A percentile compares a stretch with the other conserved stretches of the same genome.
phyloP scores from a whole-genome alignment of 2,797 vertebrate genomes.

The Picus viridis region DNA sequence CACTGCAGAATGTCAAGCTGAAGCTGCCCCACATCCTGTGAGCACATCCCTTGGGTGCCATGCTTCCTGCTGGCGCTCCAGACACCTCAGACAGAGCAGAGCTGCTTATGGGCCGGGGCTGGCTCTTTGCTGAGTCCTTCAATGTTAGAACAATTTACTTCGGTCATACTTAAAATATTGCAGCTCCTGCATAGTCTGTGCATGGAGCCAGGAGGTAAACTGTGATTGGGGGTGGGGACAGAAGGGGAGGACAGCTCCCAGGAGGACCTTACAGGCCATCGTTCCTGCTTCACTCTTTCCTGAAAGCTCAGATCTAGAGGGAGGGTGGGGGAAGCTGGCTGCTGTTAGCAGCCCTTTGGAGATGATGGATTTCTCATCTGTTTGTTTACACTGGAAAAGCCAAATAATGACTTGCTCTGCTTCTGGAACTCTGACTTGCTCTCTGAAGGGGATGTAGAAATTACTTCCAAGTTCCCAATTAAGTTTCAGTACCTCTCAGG shows the following conservation, averaged over 20 bases:
- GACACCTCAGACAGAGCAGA: fast-evolving
- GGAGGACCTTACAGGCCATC: neutral
- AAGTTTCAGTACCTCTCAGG: neutral
- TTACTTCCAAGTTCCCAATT: neutral
- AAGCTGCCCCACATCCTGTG: neutral
- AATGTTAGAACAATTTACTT: neutral
- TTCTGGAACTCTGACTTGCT: neutral
- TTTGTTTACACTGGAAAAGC: conserved; percentile 16
- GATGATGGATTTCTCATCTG: conserved; percentile 59
- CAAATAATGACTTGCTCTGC: neutral
- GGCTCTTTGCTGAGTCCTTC: neutral
- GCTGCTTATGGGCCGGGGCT: neutral
- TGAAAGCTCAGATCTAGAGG: conserved; percentile 15
- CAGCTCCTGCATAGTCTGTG: neutral
- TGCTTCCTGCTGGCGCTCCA: neutral
- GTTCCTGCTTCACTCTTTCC: conserved; percentile 50
- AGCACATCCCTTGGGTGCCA: fast-evolving
- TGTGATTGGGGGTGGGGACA: neutral
- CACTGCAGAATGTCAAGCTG: neutral
- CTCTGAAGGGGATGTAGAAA: neutral
- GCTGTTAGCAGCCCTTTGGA: conserved; percentile 6
- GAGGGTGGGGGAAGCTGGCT: conserved; percentile 45
- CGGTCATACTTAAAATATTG: neutral
- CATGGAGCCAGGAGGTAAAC: neutral
- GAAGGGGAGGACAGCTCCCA: neutral